These are phyloP conservation scores for Bufo bufo DNA, from an alignment of 2,113 vertebrate species.

Conservation along the genomic window DNA sequence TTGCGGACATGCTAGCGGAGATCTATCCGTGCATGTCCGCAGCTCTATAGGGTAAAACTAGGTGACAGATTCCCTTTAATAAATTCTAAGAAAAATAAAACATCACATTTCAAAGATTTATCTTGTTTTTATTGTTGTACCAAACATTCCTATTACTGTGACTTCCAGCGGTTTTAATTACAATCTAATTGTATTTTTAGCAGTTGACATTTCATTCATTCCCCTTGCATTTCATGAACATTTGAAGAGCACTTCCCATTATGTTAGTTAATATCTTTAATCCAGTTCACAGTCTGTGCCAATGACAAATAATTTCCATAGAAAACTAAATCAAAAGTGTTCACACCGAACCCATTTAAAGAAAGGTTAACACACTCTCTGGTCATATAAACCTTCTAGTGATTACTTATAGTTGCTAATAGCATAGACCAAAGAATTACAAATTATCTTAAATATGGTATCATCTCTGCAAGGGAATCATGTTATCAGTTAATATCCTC, in stretches of 20 bases:
- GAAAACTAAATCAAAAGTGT: neutral
- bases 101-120: too few species aligned
- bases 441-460: neutral
- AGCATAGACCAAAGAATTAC: neutral
- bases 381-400: constrained; percentile 7
- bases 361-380: constrained; percentile 13
- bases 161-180: neutral
- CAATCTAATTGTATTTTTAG: constrained; percentile 9
- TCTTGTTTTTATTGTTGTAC: too few species aligned
- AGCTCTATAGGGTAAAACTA: too few species aligned
- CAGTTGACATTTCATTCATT: constrained; percentile 24
- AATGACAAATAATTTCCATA: neutral
- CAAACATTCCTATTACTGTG: neutral
- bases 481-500: neutral
- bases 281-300: constrained; percentile 12
- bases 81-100: too few species aligned
- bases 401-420: constrained; percentile 1
- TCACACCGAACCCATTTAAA: neutral
- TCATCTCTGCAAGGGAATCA: neutral
- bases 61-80: too few species aligned
- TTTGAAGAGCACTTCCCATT: constrained; percentile 12
- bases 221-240: neutral
- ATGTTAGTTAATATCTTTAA: constrained; percentile 39
- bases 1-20: too few species aligned
- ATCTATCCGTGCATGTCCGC: too few species aligned